A percentile compares a stretch with the other conserved stretches of the same genome.
Evolutionary conservation across 1,140 invertebrate species (phyloP).

Genomic region (Daktulosphaira vitifoliae): DNA sequence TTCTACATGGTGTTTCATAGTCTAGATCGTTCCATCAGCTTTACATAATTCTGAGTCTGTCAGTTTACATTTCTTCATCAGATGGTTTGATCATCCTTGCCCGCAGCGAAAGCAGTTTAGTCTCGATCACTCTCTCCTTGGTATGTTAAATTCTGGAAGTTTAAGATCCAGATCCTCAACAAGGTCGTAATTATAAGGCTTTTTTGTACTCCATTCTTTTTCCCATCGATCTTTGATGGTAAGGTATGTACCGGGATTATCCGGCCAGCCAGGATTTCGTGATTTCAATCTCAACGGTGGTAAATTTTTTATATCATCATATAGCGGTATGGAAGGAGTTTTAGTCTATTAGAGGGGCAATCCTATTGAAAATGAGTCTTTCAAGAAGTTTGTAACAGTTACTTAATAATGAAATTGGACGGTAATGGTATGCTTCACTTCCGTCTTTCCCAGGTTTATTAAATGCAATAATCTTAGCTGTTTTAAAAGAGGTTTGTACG

Average conservation of each 20-base stretch:
- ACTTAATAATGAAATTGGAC: background rate
- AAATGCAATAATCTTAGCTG: background rate
- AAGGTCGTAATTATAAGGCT: too few species aligned
- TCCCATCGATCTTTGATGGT: background rate
- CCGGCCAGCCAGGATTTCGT: constrained; percentile 7
- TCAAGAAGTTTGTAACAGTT: background rate
- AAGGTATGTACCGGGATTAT: background rate
- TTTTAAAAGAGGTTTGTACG: too few species aligned
- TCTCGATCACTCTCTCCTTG: background rate
- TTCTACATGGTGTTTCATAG: too few species aligned
- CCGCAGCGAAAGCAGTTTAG: constrained; percentile 2
- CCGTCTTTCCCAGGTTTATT: background rate
- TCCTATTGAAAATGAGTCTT: background rate
- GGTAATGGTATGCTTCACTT: background rate
- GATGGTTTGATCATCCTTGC: too few species aligned
- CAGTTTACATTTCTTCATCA: constrained; percentile 1
- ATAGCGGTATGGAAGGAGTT: background rate
- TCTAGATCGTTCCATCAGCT: too few species aligned
- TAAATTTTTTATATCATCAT: constrained; percentile 9
- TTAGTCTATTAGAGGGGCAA: background rate
- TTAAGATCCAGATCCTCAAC: background rate
- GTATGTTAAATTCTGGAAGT: constrained; percentile 12
- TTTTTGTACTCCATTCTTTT: too few species aligned
- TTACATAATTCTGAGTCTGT: too few species aligned
- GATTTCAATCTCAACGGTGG: too few species aligned